Conservation (phyloP, 2,797 vertebrate genomes). For the Schizopygopsis malacanthus region DNA sequence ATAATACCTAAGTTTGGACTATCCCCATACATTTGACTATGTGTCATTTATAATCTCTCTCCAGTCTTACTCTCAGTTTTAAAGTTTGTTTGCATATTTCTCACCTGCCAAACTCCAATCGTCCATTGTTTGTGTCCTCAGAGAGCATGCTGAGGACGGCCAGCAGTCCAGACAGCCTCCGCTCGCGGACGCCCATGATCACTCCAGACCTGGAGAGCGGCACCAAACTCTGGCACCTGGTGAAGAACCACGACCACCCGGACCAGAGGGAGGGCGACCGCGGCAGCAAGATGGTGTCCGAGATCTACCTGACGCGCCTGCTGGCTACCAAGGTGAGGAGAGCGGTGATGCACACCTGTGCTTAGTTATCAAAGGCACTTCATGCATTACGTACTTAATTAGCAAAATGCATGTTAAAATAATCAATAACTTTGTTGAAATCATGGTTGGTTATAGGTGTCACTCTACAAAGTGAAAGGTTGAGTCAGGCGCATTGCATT, state of each 20-base stretch:
- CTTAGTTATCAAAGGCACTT: background rate
- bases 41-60: background rate
- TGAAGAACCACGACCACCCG: conserved; percentile 97
- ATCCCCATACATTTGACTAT: background rate
- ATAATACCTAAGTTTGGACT: background rate
- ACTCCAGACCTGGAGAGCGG: conserved; percentile 96
- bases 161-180: conserved; percentile 96
- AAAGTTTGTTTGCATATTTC: background rate
- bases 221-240: conserved; percentile 97
- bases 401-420: background rate
- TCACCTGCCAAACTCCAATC: background rate
- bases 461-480: background rate
- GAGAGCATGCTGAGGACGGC: conserved; percentile 98
- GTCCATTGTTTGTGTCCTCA: conserved; percentile 61
- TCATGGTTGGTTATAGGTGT: background rate
- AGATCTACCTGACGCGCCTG: conserved; percentile 95
- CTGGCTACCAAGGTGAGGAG: conserved; percentile 91
- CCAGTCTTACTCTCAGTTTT: background rate
- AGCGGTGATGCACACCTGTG: background rate
- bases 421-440: background rate
- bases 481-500: background rate
- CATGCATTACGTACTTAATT: background rate
- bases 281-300: conserved; percentile 98
- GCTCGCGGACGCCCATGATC: conserved; percentile 96
- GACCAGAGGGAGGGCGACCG: conserved; percentile 95